A percentile compares a stretch with the other conserved stretches of the same genome.
Evolutionary conservation across 2,113 vertebrate species (phyloP).

Genomic region (Scortum barcoo): DNA sequence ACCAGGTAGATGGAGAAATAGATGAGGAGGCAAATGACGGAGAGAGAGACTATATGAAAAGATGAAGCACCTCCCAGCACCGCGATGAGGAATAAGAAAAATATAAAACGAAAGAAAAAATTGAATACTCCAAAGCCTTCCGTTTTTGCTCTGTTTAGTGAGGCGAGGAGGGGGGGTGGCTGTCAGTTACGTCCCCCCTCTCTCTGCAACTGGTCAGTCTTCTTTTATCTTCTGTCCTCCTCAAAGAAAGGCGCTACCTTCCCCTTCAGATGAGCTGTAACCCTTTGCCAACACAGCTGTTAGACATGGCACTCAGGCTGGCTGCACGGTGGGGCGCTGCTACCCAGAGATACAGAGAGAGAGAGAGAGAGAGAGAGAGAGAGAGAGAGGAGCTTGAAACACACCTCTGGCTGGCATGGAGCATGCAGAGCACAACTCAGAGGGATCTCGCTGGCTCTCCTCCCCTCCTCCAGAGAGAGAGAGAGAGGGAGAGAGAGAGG

Average conservation of each 20-base stretch:
- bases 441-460: constrained; percentile 65
- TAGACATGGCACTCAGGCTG: constrained; percentile 69
- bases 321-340: constrained; percentile 66
- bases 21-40: constrained; percentile 87
- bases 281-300: constrained; percentile 74
- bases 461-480: constrained; percentile 60
- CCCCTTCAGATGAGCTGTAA: constrained; percentile 74
- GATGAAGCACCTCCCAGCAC: constrained; percentile 87
- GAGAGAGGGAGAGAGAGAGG: constrained; percentile 35
- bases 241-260: constrained; percentile 73
- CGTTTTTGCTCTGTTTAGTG: constrained; percentile 84
- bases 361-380: constrained; percentile 67
- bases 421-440: constrained; percentile 69
- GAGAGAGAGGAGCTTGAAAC: constrained; percentile 63
- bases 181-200: constrained; percentile 75
- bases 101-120: constrained; percentile 89
- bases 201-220: constrained; percentile 77
- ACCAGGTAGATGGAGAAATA: constrained; percentile 87
- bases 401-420: constrained; percentile 71
- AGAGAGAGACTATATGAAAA: constrained; percentile 87
- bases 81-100: constrained; percentile 88
- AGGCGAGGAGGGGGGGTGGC: constrained; percentile 59
- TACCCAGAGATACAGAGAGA: constrained; percentile 64
- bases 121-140: constrained; percentile 89
- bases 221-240: constrained; percentile 73